Base-by-base conservation (phyloP, 2,113 vertebrate species). In the Columba janthina region DNA sequence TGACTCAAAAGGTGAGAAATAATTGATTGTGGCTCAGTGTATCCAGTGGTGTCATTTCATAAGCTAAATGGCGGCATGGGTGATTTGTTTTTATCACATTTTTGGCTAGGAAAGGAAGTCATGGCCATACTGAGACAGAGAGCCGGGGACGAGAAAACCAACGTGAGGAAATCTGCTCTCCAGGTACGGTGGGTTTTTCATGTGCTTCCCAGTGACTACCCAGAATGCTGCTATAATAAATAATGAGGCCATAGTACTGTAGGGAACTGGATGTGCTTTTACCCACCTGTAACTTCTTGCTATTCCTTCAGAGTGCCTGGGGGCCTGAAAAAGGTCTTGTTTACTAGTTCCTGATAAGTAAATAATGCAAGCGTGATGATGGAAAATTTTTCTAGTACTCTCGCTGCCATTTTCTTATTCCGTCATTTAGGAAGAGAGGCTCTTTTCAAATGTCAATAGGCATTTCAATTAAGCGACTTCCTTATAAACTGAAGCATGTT, bases 141-240 rank as follows among this genome's bases (percentile, higher is more conserved):
- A 71, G 96, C 98, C 3, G 88, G 94, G 29, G 98, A 99, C 67
- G 97, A 98, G 56, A 99, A 99, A 94, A 98, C 95, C 54, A 99
- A 97, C 0, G 99, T 99, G 78, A 98, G 99, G 95, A 99, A 99
- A 94, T 98, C 98, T 15, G 99, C 99, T 1, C 91, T 99, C 44
- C 99, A 99, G 99, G 99, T 99, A 89, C 3, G 36, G 48, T 38
- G 51, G 2, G 8, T 18, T 14, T 56, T 76, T 70, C 61, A 6
- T n/a, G 4, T 26, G 48, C 21, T 71, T 48, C 73, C 34, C 40
- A 2, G 29, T n/a, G 62, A 42, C 75, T 69, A 46, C 51, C 67
- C 81, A 29, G 34, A 34, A 60, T 64, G 62, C 57, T 0, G 1
- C 18, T 88, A 42, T 51, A 56, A 40, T 56, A 21, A 79, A 76